A percentile compares a stretch with the other conserved stretches of the same genome.
phyloP scores from a whole-genome alignment of 2,888 invertebrate genomes.

The Argyresthia albistria region DNA sequence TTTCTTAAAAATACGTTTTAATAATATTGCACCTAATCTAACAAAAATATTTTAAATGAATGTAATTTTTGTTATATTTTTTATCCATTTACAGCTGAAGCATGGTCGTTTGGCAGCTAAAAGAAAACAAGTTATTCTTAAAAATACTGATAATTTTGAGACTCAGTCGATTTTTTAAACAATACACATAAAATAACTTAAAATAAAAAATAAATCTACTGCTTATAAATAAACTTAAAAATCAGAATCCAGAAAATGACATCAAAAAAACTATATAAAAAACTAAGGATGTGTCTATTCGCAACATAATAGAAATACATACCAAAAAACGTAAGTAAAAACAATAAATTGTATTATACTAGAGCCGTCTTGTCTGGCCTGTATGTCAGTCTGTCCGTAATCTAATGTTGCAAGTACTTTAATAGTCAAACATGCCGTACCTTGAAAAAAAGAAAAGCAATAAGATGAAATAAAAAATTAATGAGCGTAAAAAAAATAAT shows the following conservation, averaged over 20 bases:
- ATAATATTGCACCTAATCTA: conserved; percentile 11
- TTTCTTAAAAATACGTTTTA: conserved; percentile 5
- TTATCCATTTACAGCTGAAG: conserved; percentile 40
- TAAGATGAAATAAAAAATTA: no score
- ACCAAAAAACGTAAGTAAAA: conserved; percentile 18
- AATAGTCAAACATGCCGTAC: no score
- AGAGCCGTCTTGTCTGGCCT: background rate
- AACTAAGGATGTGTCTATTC: conserved; percentile 57
- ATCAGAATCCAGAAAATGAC: no score
- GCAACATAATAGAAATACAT: conserved; percentile 14
- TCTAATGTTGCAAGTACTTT: no score
- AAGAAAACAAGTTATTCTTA: conserved; percentile 15
- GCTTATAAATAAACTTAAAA: conserved; percentile 7
- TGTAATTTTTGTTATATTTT: no score
- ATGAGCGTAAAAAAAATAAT: no score
- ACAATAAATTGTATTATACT: conserved; percentile 16
- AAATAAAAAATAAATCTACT: conserved; percentile 9
- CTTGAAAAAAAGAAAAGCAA: no score
- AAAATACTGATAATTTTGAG: conserved; percentile 7
- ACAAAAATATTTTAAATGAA: background rate
- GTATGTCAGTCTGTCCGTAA: no score
- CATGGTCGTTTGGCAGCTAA: conserved; percentile 56
- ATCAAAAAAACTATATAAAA: conserved; percentile 14
- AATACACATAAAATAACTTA: conserved; percentile 7
- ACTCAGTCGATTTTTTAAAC: conserved; percentile 1